Conservation (phyloP, 2,797 vertebrate species). For the Chanos chanos region DNA sequence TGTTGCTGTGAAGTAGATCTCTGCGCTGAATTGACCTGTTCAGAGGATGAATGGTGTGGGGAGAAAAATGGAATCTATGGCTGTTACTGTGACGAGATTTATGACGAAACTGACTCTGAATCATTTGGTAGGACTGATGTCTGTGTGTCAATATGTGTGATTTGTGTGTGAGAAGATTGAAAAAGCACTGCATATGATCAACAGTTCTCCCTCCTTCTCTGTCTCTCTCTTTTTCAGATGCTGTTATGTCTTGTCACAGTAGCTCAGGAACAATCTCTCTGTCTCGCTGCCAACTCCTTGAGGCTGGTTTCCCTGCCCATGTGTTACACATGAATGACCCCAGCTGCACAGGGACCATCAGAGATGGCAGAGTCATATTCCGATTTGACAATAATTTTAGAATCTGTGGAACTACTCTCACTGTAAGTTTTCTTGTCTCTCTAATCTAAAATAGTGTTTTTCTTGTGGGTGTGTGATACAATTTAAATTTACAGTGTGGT, state of each 20-base stretch:
- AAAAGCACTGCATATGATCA: no score
- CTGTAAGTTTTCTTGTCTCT: no score
- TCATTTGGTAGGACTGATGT: no score
- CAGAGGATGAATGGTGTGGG: constrained; percentile 28
- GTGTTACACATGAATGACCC: constrained; percentile 42
- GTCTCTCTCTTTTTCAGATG: constrained; percentile 39
- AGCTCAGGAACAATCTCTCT: constrained; percentile 34
- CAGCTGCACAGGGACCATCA: constrained; percentile 32
- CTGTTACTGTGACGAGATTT: constrained; percentile 28
- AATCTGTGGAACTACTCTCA: constrained; percentile 38
- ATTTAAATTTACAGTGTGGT: no score
- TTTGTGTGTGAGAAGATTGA: no score
- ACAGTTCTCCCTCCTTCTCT: background rate
- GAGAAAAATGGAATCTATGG: constrained; percentile 13
- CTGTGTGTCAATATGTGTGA: no score
- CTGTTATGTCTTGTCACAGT: constrained; percentile 26
- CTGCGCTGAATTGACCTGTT: constrained; percentile 19
- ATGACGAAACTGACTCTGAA: background rate
- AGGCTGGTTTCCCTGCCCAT: constrained; percentile 31
- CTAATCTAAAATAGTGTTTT: no score
- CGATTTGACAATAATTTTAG: constrained; percentile 23
- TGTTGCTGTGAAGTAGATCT: constrained; percentile 1
- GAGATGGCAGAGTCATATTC: constrained; percentile 38
- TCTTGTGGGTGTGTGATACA: no score
- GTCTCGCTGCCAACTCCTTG: constrained; percentile 50